Conservation (phyloP, 1,140 invertebrate species). For the Lepidotrigona ventralis region DNA sequence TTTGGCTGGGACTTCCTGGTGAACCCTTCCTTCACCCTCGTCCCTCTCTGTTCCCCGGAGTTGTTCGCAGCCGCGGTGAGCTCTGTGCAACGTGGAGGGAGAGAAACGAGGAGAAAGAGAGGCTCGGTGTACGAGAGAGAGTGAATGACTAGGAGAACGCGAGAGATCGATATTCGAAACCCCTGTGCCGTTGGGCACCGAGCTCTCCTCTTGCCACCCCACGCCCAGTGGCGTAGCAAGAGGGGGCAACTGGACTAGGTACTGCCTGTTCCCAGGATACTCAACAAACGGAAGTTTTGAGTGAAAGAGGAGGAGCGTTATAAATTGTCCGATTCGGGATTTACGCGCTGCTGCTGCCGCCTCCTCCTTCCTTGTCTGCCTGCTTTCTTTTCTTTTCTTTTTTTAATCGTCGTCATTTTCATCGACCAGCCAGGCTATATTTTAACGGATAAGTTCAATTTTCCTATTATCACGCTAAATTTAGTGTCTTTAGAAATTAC, state of each 20-base stretch:
- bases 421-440: not conserved
- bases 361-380: not conserved
- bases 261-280: slow-evolving; percentile 53
- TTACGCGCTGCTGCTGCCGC: slow-evolving; percentile 41
- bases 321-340: slow-evolving; percentile 58
- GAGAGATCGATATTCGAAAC: slow-evolving; percentile 78
- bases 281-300: slow-evolving; percentile 51
- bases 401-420: slow-evolving; percentile 10
- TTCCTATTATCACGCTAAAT: not conserved
- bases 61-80: slow-evolving; percentile 1
- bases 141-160: slow-evolving; percentile 72
- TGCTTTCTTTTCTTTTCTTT: not conserved
- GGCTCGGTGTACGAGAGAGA: slow-evolving; percentile 24
- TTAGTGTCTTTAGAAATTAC: no score
- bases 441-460: not conserved
- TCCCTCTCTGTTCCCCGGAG: slow-evolving; percentile 6
- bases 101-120: slow-evolving; percentile 24
- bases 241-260: slow-evolving; percentile 48
- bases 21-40: slow-evolving; percentile 25
- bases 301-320: slow-evolving; percentile 61
- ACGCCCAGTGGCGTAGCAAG: slow-evolving; percentile 71
- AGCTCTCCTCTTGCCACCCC: slow-evolving; percentile 55
- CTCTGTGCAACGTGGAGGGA: slow-evolving; percentile 14
- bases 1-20: slow-evolving; percentile 58
- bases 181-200: slow-evolving; percentile 56